Conservation (phyloP, 2,797 vertebrate genomes). For the Chlorospingus flavigularis region DNA sequence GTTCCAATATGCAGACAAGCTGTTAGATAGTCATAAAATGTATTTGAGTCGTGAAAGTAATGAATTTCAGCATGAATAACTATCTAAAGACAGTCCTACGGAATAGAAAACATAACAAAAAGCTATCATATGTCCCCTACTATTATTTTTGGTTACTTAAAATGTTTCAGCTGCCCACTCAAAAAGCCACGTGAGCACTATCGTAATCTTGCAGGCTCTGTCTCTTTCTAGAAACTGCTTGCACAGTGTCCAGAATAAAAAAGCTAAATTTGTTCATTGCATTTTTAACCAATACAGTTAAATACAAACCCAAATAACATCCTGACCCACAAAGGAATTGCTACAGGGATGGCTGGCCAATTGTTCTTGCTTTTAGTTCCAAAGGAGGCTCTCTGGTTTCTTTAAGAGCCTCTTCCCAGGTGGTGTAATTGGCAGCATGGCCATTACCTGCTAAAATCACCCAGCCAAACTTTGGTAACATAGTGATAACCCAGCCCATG, state of each 20-base stretch:
- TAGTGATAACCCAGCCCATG: neutral
- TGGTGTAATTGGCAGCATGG: neutral
- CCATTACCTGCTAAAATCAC: neutral
- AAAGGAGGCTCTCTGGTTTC: neutral
- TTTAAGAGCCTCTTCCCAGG: neutral
- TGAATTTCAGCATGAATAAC: constrained; percentile 50
- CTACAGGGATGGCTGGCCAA: neutral
- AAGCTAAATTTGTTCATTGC: neutral
- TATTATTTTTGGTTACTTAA: constrained; percentile 65
- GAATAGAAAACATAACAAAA: constrained; percentile 58
- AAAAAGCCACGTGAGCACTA: constrained; percentile 32
- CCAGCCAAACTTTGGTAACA: neutral
- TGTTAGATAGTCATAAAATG: constrained; percentile 59
- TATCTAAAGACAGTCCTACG: constrained; percentile 25
- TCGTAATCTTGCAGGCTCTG: neutral
- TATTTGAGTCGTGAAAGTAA: constrained; percentile 50
- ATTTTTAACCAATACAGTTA: neutral
- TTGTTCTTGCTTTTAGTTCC: neutral
- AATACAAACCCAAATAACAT: neutral
- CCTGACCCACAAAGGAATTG: neutral
- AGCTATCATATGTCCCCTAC: constrained; percentile 49
- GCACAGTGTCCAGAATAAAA: constrained; percentile 4
- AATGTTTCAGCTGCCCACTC: constrained; percentile 58
- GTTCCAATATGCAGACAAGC: constrained; percentile 57
- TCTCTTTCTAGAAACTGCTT: constrained; percentile 55